phyloP scores from a whole-genome alignment of 2,113 vertebrate genomes.

The Osmerus mordax region DNA sequence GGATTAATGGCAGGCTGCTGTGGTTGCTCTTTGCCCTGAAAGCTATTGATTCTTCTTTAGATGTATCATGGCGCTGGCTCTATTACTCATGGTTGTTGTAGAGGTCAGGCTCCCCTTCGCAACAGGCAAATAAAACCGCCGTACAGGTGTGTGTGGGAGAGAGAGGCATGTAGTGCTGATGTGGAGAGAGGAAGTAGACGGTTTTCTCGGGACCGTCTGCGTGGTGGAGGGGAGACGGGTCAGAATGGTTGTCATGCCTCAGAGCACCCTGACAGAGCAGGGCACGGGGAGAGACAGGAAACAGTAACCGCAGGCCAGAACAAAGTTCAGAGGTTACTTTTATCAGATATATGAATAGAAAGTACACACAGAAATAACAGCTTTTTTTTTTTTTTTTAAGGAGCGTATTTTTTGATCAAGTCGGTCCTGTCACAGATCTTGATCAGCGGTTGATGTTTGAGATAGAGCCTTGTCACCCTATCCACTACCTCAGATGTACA shows the following conservation, averaged over 20 bases:
- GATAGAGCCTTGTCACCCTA: too few species aligned
- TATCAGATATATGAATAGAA: too few species aligned
- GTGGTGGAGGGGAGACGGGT: background rate
- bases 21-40: constrained; percentile 54
- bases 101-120: background rate
- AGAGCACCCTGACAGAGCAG: background rate
- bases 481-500: too few species aligned
- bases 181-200: constrained; percentile 23
- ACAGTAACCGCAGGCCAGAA: constrained; percentile 10
- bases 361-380: too few species aligned
- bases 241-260: background rate
- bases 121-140: background rate
- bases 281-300: constrained; percentile 3
- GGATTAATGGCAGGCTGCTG: constrained; percentile 56
- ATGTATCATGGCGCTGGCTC: constrained; percentile 20
- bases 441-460: too few species aligned
- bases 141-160: constrained; percentile 1
- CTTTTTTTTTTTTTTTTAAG: too few species aligned
- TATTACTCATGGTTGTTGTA: constrained; percentile 18
- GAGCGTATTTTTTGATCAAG: too few species aligned
- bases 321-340: too few species aligned
- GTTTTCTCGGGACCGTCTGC: constrained; percentile 6
- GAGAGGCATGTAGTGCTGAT: background rate
- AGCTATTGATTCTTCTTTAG: constrained; percentile 58
- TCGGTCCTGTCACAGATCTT: too few species aligned